Evolutionary conservation across 1,140 invertebrate genomes (phyloP), one percentile per base, ranked within the genome.

Genomic region (Holotrichia oblita): DNA sequence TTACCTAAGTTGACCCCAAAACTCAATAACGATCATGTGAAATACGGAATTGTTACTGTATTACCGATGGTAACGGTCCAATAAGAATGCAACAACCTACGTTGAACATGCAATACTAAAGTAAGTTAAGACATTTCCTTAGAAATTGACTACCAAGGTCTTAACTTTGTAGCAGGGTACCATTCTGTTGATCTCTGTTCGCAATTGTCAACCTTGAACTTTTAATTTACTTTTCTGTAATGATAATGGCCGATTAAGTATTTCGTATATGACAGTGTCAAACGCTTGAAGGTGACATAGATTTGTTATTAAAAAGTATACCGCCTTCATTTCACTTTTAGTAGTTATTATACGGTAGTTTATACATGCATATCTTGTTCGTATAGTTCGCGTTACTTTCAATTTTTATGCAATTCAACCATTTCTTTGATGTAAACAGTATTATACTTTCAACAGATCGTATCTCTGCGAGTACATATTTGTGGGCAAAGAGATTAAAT

Each of bases 161-260:
- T 69, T 27, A 69, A 69, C 61, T 24, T 69, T 14, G 22, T 27
- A 69, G 22, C 22, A 69, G 61, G 22, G 20, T 69, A 22, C 61
- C 22, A 69, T 69, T 69, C 22, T 69, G 12, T 22, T 69, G 22
- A 4, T 69, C 20, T 34, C 27, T 69, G 61, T 14, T 69, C 61
- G 10, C 22, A 27, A 55, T 7, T 17, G 61, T 7, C 61, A 24
- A 27, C 61, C 61, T 69, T 69, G 61, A 69, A 69, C 61, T 69
- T 69, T 69, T 69, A 69, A 69, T 69, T 69, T 69, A 27, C 61
- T 69, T 69, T 69, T 27, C 61, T 69, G 61, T 69, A 69, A 69
- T 69, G 61, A 69, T 34, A 69, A 69, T 69, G 61, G 61, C 61
- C 61, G 61, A 69, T 69, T 69, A 69, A 69, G 61, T 69, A 69